Base-by-base conservation (phyloP, 2,113 vertebrate species). In the Probosciger aterrimus region DNA sequence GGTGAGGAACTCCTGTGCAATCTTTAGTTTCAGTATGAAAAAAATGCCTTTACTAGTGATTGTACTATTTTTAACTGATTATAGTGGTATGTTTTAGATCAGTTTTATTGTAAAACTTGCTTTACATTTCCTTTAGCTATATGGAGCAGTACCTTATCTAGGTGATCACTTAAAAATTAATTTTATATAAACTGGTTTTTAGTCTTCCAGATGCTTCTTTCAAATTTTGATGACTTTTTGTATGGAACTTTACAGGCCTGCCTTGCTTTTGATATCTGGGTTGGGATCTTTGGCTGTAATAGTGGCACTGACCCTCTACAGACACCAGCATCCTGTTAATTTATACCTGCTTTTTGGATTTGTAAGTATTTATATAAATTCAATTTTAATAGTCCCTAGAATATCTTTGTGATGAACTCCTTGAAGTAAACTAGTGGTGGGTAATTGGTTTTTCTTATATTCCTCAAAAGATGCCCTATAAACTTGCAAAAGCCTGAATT, bases 271-370 rank as follows among this genome's bases (percentile, higher is more conserved):
- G 97, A 62, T 98, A 82, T 98, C 98, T 59, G 97, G 96, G 2
- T 50, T 99, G 57, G 99, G 98, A 83, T 99, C 99, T 78, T 97
- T 99, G 96, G 98, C 97, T 93, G 59, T 99, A 62, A 98, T 99
- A 4, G 84, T 99, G 74, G 99, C 98, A 53, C 92, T 99, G 96
- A 98, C 97, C 19, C 37, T 99, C 49, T 99, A 99, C 96, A 98
- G 99, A 96, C 98, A 99, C 96, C 98, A 98, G 62, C 98, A 99
- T 94, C 99, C 99, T 35, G 83, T 99, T 97, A 99, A 99, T 95
- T 98, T 99, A 59, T 99, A 99, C 97, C 98, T 99, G 90, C 98
- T 99, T 35, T 98, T 99, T 90, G 97, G 97, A 92, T 99, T 99
- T 97, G 99, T 99, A 97, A 99, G 99, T 98, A 96, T 81, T 96